These are phyloP conservation scores for Microplitis deprimator DNA, from an alignment of 2,888 invertebrate species.

Conservation along the genomic window DNA sequence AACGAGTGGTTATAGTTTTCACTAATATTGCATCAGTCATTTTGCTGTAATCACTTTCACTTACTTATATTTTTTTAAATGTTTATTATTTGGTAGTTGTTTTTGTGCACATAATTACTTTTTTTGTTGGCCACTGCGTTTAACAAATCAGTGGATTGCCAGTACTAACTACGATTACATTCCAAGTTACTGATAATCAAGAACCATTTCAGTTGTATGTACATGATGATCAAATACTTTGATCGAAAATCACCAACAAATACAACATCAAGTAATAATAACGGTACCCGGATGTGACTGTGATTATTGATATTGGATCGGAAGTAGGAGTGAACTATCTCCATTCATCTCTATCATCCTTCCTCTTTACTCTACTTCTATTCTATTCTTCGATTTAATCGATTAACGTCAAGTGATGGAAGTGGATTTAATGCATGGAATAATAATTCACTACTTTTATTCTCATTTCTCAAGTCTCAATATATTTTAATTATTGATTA, in stretches of 20 bases:
- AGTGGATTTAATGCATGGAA: background rate
- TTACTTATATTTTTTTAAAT: slow-evolving; percentile 6
- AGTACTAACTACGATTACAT: slow-evolving; percentile 22
- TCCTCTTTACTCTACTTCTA: background rate
- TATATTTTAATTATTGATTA: background rate
- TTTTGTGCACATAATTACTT: slow-evolving; percentile 29
- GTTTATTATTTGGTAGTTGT: slow-evolving; percentile 15
- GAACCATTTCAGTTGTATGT: slow-evolving; percentile 17
- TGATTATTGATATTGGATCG: slow-evolving; percentile 14
- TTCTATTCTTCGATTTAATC: background rate
- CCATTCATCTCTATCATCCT: background rate
- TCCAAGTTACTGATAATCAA: slow-evolving; percentile 37
- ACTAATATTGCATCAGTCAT: slow-evolving; percentile 41
- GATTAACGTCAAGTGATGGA: background rate
- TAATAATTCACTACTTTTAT: background rate
- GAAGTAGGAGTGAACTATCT: background rate
- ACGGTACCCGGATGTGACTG: slow-evolving; percentile 6
- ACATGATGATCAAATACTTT: slow-evolving; percentile 38
- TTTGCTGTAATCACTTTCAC: slow-evolving; percentile 36
- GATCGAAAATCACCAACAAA: slow-evolving; percentile 27
- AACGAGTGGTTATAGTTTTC: slow-evolving; percentile 11
- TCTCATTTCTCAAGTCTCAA: background rate
- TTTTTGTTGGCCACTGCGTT: slow-evolving; percentile 43
- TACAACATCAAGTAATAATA: slow-evolving; percentile 5
- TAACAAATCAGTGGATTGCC: slow-evolving; percentile 53